Evolutionary conservation across 2,888 invertebrate genomes (phyloP).

Genomic region (Atethmia centrago): DNA sequence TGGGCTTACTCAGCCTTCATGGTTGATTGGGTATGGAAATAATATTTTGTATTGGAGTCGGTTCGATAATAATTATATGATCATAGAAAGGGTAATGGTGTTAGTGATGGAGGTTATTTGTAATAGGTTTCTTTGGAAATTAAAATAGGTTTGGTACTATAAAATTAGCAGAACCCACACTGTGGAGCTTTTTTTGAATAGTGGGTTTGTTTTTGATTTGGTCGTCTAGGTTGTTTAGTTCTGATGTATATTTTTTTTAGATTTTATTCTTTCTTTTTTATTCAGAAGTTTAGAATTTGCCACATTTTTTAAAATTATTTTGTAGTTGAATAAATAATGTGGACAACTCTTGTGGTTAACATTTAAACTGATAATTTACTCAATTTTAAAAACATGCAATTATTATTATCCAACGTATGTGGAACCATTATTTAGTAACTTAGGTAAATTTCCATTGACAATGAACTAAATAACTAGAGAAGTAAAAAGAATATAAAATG

Average conservation of each 20-base stretch:
- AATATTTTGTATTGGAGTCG: slow-evolving; percentile 8
- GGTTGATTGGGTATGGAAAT: slow-evolving; percentile 39
- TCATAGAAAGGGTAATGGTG: neutral
- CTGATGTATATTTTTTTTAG: neutral
- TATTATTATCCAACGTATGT: too few species aligned
- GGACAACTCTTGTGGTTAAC: neutral
- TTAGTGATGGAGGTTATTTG: neutral
- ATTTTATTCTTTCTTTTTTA: neutral
- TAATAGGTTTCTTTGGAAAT: neutral
- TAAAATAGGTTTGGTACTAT: too few species aligned
- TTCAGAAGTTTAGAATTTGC: neutral
- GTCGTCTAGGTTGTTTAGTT: neutral
- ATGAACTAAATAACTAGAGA: neutral
- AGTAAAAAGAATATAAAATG: neutral
- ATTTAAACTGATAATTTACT: neutral
- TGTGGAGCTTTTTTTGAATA: neutral
- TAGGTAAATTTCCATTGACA: neutral
- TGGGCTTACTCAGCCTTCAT: slow-evolving; percentile 3
- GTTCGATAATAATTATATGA: neutral
- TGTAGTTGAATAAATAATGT: neutral
- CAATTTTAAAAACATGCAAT: too few species aligned
- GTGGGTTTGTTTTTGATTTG: neutral
- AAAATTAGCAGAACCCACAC: neutral
- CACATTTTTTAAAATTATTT: too few species aligned
- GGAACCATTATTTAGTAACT: too few species aligned